Conservation (phyloP, 2,888 invertebrate genomes). For the Brenthis ino region DNA sequence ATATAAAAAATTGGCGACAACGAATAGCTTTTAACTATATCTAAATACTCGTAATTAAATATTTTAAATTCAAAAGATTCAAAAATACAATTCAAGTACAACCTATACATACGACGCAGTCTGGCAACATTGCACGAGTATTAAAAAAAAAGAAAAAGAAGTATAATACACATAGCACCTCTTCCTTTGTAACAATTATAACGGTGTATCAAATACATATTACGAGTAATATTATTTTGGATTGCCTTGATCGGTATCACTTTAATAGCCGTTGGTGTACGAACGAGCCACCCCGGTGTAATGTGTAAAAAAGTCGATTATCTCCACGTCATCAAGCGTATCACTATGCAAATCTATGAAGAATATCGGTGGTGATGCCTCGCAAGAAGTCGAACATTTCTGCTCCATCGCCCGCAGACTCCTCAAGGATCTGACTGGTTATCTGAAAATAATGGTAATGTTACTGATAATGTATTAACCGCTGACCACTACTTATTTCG, state of each 20-base stretch:
- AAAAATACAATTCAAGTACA: conserved; percentile 7
- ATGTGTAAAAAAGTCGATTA: conserved; percentile 21
- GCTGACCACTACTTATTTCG: no score
- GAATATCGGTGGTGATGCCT: conserved; percentile 71
- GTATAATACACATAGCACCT: conserved; percentile 40
- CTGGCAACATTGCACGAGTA: conserved; percentile 23
- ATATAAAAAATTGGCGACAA: conserved; percentile 5
- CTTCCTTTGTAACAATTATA: conserved; percentile 35
- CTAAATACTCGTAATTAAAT: background rate
- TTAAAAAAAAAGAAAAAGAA: conserved; percentile 24
- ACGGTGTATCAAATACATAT: conserved; percentile 41
- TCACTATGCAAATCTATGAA: conserved; percentile 64
- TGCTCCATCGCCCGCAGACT: conserved; percentile 54
- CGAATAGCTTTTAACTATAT: background rate
- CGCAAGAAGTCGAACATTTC: conserved; percentile 71
- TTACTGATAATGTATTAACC: conserved; percentile 4
- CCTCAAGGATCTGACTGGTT: conserved; percentile 42
- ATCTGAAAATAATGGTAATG: conserved; percentile 44
- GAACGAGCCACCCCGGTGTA: conserved; percentile 12
- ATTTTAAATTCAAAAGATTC: background rate
- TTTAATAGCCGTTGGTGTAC: conserved; percentile 15
- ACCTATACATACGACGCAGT: conserved; percentile 4
- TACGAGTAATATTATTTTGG: conserved; percentile 29
- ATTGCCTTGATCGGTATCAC: conserved; percentile 36
- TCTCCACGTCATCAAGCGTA: background rate